Percentiles rank a stretch among this genome's conserved stretches.
Evolutionary conservation across 2,888 invertebrate genomes (phyloP).

Genomic region (Sabellastarte sp.): DNA sequence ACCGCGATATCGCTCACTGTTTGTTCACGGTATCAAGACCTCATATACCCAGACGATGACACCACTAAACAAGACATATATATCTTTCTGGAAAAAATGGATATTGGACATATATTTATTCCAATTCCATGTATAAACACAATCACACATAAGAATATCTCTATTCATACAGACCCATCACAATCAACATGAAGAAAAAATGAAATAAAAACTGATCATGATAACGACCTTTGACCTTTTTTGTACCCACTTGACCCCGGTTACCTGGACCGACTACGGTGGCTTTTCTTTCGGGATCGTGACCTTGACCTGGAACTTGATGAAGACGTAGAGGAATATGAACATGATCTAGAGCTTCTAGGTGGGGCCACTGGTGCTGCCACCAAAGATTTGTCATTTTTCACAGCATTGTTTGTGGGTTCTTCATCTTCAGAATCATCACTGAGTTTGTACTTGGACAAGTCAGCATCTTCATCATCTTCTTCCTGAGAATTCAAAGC

Average conservation of each 20-base stretch:
- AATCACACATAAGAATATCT: neutral
- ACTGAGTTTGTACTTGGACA: slow-evolving; percentile 79
- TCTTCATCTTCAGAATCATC: slow-evolving; percentile 71
- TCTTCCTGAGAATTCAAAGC: slow-evolving; percentile 24
- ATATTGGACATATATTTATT: no score
- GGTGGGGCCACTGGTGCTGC: slow-evolving; percentile 27
- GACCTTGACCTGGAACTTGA: slow-evolving; percentile 22
- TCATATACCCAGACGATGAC: no score
- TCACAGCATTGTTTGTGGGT: slow-evolving; percentile 20
- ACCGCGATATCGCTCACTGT: no score
- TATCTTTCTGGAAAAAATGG: no score
- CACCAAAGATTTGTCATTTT: slow-evolving; percentile 20
- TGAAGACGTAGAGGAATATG: slow-evolving; percentile 12
- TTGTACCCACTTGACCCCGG: neutral
- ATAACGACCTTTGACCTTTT: neutral
- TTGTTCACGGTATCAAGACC: no score
- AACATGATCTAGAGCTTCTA: slow-evolving; percentile 21
- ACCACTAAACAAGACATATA: no score
- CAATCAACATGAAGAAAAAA: neutral
- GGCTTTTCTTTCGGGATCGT: neutral
- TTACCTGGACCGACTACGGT: neutral
- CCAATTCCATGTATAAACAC: no score
- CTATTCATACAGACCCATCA: neutral
- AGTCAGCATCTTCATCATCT: slow-evolving; percentile 65
- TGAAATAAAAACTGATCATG: no score